phyloP scores from a whole-genome alignment of 92 coral and sea anemone genomes.

The Zoanthus sociatus region DNA sequence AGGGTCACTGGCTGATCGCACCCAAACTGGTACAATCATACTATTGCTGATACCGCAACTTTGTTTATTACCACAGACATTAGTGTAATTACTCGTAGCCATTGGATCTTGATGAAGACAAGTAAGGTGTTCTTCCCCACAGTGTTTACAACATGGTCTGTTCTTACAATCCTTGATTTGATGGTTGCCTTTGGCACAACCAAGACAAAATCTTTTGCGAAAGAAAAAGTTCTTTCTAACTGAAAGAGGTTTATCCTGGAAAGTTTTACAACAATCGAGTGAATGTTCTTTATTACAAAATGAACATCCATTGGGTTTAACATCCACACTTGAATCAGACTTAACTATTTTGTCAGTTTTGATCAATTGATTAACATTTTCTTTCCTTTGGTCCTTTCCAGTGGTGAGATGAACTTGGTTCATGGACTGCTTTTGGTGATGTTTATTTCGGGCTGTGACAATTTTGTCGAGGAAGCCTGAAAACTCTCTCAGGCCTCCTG shows the following conservation, averaged over 20 bases:
- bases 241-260: background rate
- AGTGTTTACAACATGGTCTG: too few relatives aligned
- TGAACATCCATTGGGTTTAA: too few relatives aligned
- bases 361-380: too few relatives aligned
- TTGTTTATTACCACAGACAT: background rate
- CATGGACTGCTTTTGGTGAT: too few relatives aligned
- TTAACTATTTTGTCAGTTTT: too few relatives aligned
- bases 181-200: background rate
- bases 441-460: slow-evolving; percentile 55
- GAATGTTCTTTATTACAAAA: too few relatives aligned
- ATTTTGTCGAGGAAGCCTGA: slow-evolving; percentile 68
- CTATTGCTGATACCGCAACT: background rate
- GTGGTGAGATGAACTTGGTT: too few relatives aligned
- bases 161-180: too few relatives aligned
- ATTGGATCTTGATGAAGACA: background rate
- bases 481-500: slow-evolving; percentile 60
- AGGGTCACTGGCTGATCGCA: background rate
- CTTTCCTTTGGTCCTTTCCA: too few relatives aligned
- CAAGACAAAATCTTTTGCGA: background rate
- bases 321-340: too few relatives aligned
- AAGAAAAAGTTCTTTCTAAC: background rate
- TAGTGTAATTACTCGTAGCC: background rate
- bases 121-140: background rate
- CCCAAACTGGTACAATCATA: background rate
- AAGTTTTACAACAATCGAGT: background rate